phyloP scores from a whole-genome alignment of 2,888 invertebrate genomes.

The Ditylenchus weischeri region DNA sequence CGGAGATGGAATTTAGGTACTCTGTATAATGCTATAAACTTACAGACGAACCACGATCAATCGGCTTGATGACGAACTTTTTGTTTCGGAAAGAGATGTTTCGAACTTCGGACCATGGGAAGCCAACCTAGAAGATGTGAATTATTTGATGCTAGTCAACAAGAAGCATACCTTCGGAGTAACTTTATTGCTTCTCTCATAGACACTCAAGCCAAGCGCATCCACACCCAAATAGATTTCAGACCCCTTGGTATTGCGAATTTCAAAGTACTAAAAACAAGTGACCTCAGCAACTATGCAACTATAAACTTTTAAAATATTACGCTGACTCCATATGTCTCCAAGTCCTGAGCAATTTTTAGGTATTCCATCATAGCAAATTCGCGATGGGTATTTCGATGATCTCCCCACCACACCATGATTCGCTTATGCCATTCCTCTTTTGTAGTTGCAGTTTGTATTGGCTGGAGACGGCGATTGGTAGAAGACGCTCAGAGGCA shows the following conservation, averaged over 20 bases:
- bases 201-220: conserved; percentile 94
- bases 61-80: conserved; percentile 98
- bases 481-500: conserved; percentile 61
- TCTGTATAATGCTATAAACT: conserved; percentile 31
- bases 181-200: conserved; percentile 91
- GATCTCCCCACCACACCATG: conserved; percentile 85
- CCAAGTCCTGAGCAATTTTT: conserved; percentile 93
- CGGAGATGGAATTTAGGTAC: not conserved
- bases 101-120: conserved; percentile 98
- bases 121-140: conserved; percentile 68
- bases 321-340: conserved; percentile 70
- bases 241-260: conserved; percentile 97
- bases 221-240: conserved; percentile 96
- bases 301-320: not conserved
- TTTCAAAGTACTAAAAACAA: conserved; percentile 78
- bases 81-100: conserved; percentile 99
- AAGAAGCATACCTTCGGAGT: conserved; percentile 73
- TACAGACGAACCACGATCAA: conserved; percentile 93
- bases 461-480: conserved; percentile 62
- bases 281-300: not conserved
- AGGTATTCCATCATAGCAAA: conserved; percentile 99
- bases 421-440: conserved; percentile 23
- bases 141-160: conserved; percentile 34
- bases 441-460: conserved; percentile 23
- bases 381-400: conserved; percentile 65